Conservation (phyloP, 2,888 invertebrate species). For the Congeria kusceri region DNA sequence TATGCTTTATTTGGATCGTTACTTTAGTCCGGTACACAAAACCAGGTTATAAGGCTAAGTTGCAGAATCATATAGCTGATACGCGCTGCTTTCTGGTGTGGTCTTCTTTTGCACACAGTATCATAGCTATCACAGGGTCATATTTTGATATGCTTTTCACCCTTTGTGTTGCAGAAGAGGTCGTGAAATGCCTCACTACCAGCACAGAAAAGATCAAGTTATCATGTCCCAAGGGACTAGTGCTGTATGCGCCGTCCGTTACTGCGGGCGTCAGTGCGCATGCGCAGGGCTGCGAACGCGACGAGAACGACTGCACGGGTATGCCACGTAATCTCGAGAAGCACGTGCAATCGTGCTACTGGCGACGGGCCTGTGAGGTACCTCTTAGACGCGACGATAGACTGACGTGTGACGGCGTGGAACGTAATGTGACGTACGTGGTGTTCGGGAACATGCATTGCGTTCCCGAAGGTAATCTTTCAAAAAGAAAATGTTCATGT, state of each 20-base stretch:
- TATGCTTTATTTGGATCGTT: too few relatives aligned
- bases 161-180: slow-evolving; percentile 25
- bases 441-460: slow-evolving; percentile 45
- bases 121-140: too few relatives aligned
- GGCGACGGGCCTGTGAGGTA: slow-evolving; percentile 37
- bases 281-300: slow-evolving; percentile 6
- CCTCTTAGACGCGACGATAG: slow-evolving; percentile 17
- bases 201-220: slow-evolving; percentile 34
- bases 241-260: slow-evolving; percentile 39
- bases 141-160: too few relatives aligned
- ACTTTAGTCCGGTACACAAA: too few relatives aligned
- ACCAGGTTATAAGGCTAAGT: too few relatives aligned
- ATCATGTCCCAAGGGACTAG: slow-evolving; percentile 39
- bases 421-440: slow-evolving; percentile 20
- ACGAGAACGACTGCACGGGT: slow-evolving; percentile 33
- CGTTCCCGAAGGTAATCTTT: slow-evolving; percentile 47
- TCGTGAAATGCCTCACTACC: slow-evolving; percentile 25
- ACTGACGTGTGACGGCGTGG: slow-evolving; percentile 13
- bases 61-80: too few relatives aligned
- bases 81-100: too few relatives aligned
- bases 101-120: too few relatives aligned
- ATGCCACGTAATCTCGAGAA: slow-evolving; percentile 13
- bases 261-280: slow-evolving; percentile 11
- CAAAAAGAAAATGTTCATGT: not conserved
- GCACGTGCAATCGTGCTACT: slow-evolving; percentile 39